Evolutionary conservation across 1,140 invertebrate genomes (phyloP).

Genomic region (Drosophila neocordata): DNA sequence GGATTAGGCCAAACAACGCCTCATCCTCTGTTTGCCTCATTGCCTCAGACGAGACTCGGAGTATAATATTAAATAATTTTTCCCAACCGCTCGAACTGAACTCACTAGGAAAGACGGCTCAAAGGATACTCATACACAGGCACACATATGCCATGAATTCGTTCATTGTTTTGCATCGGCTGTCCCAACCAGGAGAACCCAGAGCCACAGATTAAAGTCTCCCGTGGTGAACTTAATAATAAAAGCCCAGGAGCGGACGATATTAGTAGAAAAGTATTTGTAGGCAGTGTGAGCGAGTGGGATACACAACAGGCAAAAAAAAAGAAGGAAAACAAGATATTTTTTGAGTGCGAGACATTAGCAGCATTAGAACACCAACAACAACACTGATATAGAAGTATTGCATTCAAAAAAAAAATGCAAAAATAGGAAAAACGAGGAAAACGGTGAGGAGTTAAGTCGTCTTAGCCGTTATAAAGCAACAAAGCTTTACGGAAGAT

Average conservation of each 20-base stretch:
- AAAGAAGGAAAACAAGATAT: constrained; percentile 23
- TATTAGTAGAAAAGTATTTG: constrained; percentile 58
- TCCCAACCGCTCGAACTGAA: constrained; percentile 37
- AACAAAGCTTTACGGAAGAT: neutral
- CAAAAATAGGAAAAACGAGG: constrained; percentile 32
- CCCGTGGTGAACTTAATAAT: constrained; percentile 80
- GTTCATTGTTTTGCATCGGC: constrained; percentile 76
- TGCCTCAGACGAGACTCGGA: constrained; percentile 52
- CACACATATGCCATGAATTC: constrained; percentile 77
- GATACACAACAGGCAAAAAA: neutral
- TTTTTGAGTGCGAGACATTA: constrained; percentile 78
- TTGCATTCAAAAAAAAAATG: constrained; percentile 39
- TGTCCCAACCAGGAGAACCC: constrained; percentile 43
- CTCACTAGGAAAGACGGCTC: constrained; percentile 24
- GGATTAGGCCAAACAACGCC: constrained; percentile 76
- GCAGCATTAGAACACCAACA: constrained; percentile 72
- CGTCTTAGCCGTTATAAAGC: constrained; percentile 45
- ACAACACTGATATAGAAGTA: constrained; percentile 27
- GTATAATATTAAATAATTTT: constrained; percentile 79
- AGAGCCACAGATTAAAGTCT: constrained; percentile 75
- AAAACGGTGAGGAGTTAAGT: constrained; percentile 67
- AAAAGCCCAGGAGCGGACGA: constrained; percentile 68
- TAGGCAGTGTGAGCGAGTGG: constrained; percentile 27
- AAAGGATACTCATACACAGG: constrained; percentile 28
- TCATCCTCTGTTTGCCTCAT: constrained; percentile 60